These are phyloP conservation scores for Centruroides vittatus DNA, from an alignment of 1,140 invertebrate species.

Conservation along the genomic window DNA sequence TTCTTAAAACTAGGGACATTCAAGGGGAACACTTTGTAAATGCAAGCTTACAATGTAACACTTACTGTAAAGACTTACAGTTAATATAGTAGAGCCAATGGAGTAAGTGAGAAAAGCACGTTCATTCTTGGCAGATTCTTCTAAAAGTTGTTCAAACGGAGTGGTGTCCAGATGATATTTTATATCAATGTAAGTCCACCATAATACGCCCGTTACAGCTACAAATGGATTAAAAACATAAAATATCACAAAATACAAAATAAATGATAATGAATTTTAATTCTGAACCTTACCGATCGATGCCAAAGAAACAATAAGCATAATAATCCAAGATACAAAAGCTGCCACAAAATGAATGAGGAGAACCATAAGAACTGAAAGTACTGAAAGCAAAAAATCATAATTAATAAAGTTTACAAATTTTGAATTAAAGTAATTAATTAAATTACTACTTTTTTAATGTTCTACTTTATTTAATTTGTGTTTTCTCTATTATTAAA, in stretches of 20 bases:
- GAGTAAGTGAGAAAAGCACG: conserved; percentile 66
- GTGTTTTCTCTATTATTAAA: no score
- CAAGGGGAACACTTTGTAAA: no score
- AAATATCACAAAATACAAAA: neutral
- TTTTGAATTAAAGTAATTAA: no score
- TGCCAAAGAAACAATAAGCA: conserved; percentile 56
- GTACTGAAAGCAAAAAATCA: conserved; percentile 40
- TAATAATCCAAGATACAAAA: conserved; percentile 71
- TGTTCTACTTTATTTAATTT: no score
- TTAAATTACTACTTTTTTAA: no score
- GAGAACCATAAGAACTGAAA: conserved; percentile 65
- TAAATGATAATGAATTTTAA: neutral
- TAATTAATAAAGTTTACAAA: no score
- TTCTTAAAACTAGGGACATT: no score
- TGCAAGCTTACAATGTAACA: no score
- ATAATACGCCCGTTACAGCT: conserved; percentile 58
- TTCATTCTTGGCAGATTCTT: conserved; percentile 72
- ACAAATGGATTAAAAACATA: conserved; percentile 20
- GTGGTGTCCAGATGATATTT: conserved; percentile 49
- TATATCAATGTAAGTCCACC: conserved; percentile 76
- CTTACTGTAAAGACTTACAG: conserved; percentile 39
- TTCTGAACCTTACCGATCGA: conserved; percentile 42
- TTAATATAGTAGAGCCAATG: conserved; percentile 73
- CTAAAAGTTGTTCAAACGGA: conserved; percentile 35
- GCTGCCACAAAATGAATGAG: conserved; percentile 68